Evolutionary conservation across 2,888 invertebrate genomes (phyloP).

Genomic region (Rhopalosiphum nymphaeae): DNA sequence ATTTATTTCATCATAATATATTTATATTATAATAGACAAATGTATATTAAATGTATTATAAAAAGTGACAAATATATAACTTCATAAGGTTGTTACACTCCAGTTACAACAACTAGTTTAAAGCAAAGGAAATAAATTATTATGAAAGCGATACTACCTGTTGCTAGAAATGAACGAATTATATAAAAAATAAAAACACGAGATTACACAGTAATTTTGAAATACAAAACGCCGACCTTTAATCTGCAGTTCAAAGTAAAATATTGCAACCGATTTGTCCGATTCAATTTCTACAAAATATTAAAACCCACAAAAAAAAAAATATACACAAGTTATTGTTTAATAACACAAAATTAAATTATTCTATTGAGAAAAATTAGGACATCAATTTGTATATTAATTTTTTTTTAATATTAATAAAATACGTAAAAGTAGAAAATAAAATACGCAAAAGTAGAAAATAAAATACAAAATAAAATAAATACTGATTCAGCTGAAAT

Average conservation of each 20-base stretch:
- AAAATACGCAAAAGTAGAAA: neutral
- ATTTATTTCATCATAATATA: neutral
- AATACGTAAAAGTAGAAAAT: neutral
- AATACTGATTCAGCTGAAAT: neutral
- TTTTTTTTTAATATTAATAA: neutral
- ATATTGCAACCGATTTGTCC: neutral
- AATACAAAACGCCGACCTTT: neutral
- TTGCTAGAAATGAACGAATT: neutral
- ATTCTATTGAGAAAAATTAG: neutral
- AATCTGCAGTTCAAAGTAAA: neutral
- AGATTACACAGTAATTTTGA: neutral
- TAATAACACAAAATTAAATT: neutral
- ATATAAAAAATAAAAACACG: neutral
- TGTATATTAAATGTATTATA: neutral
- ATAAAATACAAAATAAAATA: neutral
- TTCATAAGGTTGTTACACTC: neutral
- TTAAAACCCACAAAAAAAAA: neutral
- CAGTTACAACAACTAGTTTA: neutral
- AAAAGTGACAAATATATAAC: neutral
- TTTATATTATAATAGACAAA: neutral
- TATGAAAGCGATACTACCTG: neutral
- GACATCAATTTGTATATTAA: neutral
- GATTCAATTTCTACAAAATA: neutral
- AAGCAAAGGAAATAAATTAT: neutral
- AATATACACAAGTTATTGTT: neutral